Conservation (phyloP, 2,888 invertebrate species). For the Drosophila austrosaltans region DNA sequence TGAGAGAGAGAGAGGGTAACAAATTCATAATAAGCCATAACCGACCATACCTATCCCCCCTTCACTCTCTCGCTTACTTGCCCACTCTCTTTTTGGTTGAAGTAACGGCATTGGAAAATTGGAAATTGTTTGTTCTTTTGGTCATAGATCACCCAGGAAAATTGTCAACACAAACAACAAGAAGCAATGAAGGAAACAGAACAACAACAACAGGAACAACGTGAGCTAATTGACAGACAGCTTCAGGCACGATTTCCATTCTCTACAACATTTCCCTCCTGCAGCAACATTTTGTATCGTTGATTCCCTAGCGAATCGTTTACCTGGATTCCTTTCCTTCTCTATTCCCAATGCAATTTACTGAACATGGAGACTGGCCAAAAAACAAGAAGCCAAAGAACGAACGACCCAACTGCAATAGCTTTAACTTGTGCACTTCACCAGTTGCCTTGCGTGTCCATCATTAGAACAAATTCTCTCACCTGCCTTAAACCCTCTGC, state of each 20-base stretch:
- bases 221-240: conserved; percentile 77
- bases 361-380: conserved; percentile 59
- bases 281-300: neutral
- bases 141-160: conserved; percentile 59
- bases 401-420: conserved; percentile 21
- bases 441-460: conserved; percentile 72
- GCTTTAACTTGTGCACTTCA: conserved; percentile 31
- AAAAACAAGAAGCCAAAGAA: conserved; percentile 32
- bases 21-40: conserved; percentile 60
- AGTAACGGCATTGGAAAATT: conserved; percentile 49
- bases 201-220: conserved; percentile 43
- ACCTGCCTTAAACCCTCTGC: conserved; percentile 44
- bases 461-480: conserved; percentile 82
- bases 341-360: conserved; percentile 54
- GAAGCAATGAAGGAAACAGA: conserved; percentile 19
- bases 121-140: conserved; percentile 48
- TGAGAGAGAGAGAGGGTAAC: conserved; percentile 34
- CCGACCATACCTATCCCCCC: neutral
- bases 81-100: conserved; percentile 9
- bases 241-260: conserved; percentile 52
- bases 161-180: conserved; percentile 56
- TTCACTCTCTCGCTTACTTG: neutral
- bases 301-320: conserved; percentile 18
- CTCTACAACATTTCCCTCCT: conserved; percentile 18
- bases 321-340: conserved; percentile 26